Conservation (phyloP, 2,888 invertebrate genomes). For the Kryphioiulus occultus region DNA sequence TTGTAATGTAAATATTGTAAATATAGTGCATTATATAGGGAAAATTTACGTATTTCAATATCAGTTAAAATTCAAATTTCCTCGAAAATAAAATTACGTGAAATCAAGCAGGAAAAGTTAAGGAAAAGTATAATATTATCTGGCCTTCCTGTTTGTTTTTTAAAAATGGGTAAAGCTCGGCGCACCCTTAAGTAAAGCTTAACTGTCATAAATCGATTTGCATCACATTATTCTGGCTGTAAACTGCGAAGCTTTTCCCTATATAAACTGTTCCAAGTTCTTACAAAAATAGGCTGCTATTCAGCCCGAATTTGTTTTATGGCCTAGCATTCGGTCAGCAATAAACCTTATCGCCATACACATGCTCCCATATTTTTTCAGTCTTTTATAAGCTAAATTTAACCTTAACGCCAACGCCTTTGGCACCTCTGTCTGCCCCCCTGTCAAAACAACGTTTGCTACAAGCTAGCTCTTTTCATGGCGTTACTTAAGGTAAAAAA, state of each 20-base stretch:
- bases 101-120: neutral
- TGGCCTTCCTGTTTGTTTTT: neutral
- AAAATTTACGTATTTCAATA: neutral
- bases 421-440: neutral
- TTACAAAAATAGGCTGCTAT: neutral
- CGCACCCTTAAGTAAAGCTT: neutral
- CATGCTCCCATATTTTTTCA: neutral
- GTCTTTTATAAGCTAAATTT: neutral
- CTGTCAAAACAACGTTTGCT: neutral
- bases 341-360: neutral
- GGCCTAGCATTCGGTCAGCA: neutral
- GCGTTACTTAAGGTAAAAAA: neutral
- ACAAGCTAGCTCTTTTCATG: neutral
- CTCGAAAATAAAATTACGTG: neutral
- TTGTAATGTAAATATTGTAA: no score
- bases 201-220: conserved; percentile 12
- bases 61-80: neutral
- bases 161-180: neutral
- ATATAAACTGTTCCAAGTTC: neutral
- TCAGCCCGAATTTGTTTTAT: neutral
- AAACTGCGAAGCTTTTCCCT: neutral
- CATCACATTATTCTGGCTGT: neutral
- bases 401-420: neutral
- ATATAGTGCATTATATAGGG: no score
- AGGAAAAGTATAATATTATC: neutral